These are phyloP conservation scores for Synanthedon tipuliformis DNA, from an alignment of 2,888 invertebrate genomes.

Conservation along the genomic window DNA sequence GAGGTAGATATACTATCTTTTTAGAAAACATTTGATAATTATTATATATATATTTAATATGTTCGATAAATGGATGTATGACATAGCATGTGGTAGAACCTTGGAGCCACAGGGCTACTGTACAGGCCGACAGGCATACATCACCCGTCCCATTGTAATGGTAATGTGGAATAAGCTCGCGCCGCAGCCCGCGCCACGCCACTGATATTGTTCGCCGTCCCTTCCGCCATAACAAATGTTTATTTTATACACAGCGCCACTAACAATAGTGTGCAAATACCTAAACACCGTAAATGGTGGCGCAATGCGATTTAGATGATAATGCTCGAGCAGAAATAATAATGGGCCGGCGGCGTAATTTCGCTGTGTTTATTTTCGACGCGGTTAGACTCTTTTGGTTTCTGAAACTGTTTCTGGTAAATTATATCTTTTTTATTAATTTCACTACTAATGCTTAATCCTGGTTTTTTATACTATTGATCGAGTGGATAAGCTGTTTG, in stretches of 20 bases:
- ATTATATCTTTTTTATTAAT: no score
- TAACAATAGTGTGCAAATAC: constrained; percentile 71
- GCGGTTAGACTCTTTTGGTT: background rate
- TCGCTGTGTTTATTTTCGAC: constrained; percentile 25
- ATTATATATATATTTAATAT: no score
- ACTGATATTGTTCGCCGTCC: constrained; percentile 57
- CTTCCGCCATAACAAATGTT: constrained; percentile 66
- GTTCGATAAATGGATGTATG: no score
- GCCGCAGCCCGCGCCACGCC: constrained; percentile 23
- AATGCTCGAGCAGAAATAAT: constrained; percentile 59
- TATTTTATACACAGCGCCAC: constrained; percentile 70
- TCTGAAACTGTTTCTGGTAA: no score
- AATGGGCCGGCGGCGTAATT: constrained; percentile 47
- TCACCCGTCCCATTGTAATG: constrained; percentile 65
- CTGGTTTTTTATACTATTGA: no score
- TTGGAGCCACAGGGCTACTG: constrained; percentile 15
- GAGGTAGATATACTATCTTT: no score
- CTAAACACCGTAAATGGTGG: constrained; percentile 63
- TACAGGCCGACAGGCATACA: constrained; percentile 43
- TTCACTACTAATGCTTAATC: no score
- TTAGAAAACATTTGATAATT: no score
- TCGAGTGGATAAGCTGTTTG: no score
- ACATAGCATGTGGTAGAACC: constrained; percentile 6
- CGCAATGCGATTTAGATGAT: constrained; percentile 69
- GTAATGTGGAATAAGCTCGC: constrained; percentile 50